These are phyloP conservation scores for Anser brachyrhynchus DNA, from an alignment of 2,113 vertebrate genomes.

Conservation along the genomic window DNA sequence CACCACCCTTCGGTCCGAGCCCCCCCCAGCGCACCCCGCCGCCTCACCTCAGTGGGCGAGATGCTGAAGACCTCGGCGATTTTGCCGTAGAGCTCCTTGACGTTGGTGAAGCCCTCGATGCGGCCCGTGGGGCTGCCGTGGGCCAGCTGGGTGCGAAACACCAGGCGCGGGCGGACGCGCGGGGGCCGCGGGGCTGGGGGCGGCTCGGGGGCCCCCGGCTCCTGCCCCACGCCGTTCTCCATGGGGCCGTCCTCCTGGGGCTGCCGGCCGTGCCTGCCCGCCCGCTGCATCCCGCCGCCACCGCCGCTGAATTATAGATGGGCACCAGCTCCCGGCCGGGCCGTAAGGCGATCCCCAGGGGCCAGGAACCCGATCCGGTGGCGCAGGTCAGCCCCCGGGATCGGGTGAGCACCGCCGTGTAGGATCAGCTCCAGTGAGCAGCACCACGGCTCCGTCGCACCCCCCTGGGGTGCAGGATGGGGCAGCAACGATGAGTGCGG, in stretches of 20 bases:
- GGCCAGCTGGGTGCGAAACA: conserved; percentile 96
- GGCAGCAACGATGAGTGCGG: accelerated
- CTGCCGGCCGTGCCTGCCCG: conserved; percentile 57
- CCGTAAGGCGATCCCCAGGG: conserved; percentile 75
- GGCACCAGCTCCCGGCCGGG: conserved; percentile 15
- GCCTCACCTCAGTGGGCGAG: conserved; percentile 91
- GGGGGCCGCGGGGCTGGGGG: conserved; percentile 38
- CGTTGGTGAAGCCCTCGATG: conserved; percentile 96
- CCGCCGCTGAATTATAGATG: conserved; percentile 85
- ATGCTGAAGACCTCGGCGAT: conserved; percentile 96
- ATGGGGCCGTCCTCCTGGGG: conserved; percentile 74
- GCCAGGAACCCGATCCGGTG: conserved; percentile 73
- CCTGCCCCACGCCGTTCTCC: conserved; percentile 66
- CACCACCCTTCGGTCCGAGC: accelerated
- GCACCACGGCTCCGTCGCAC: accelerated
- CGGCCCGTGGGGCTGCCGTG: conserved; percentile 93
- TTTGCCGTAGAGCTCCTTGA: conserved; percentile 95
- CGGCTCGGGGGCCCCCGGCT: conserved; percentile 46
- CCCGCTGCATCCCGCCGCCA: conserved; percentile 59
- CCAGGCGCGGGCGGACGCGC: conserved; percentile 83
- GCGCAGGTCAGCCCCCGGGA: conserved; percentile 61
- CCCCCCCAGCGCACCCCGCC: accelerated
- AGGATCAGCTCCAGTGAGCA: not conserved
- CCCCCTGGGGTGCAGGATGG: accelerated
- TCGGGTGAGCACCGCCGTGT: not conserved